phyloP scores from a whole-genome alignment of 2,113 vertebrate species.

The Lophura nycthemera region DNA sequence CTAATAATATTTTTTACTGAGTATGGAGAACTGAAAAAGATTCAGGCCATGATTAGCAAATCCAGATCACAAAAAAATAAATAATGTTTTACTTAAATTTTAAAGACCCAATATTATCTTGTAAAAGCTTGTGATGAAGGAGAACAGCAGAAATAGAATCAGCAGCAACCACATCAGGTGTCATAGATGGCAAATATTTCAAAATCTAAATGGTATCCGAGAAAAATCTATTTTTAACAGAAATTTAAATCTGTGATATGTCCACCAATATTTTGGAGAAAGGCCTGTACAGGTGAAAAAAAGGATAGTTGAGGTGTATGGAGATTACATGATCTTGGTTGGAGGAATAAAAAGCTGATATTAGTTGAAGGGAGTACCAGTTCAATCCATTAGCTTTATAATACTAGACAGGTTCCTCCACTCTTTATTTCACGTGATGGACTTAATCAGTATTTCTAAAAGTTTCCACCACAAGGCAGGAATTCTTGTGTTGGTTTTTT shows the following conservation, averaged over 20 bases:
- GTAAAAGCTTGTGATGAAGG: neutral
- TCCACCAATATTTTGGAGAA: neutral
- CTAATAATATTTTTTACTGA: constrained; percentile 65
- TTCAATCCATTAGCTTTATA: neutral
- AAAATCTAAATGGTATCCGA: neutral
- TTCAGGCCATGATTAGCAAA: constrained; percentile 29
- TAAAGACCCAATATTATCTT: constrained; percentile 13
- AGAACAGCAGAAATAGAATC: neutral
- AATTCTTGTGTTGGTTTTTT: neutral
- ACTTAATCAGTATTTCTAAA: neutral
- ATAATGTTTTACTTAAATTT: constrained; percentile 67
- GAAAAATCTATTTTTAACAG: constrained; percentile 6
- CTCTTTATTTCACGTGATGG: neutral
- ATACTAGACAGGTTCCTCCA: neutral
- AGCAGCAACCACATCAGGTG: constrained; percentile 7
- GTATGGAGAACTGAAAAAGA: constrained; percentile 35
- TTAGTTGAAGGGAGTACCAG: rapidly evolving
- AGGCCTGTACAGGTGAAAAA: neutral
- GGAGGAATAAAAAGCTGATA: neutral
- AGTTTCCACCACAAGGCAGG: neutral
- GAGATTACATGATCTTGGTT: neutral
- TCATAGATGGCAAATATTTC: neutral
- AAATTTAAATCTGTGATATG: neutral
- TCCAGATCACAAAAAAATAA: constrained; percentile 41
- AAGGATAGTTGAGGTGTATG: neutral